Evolutionary conservation across 2,888 invertebrate genomes (phyloP).

Genomic region (Drosophila prolongata): DNA sequence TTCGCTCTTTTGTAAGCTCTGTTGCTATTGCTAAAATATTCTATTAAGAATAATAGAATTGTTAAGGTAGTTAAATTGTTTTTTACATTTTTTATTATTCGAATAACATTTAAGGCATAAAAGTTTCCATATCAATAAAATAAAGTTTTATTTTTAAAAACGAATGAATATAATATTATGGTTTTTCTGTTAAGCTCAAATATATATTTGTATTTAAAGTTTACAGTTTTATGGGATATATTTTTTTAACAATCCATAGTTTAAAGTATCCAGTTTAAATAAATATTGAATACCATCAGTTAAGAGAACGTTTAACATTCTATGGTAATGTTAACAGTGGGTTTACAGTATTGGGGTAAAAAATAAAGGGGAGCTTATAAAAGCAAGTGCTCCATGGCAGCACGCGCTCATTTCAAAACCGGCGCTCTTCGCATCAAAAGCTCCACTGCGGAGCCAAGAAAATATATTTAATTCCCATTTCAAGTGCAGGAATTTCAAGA

Average conservation of each 20-base stretch:
- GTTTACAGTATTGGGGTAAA: neutral
- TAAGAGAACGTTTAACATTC: neutral
- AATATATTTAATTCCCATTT: constrained; percentile 42
- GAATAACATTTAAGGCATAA: no score
- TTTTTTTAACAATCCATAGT: no score
- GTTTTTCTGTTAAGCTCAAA: no score
- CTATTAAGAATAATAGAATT: neutral
- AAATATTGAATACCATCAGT: neutral
- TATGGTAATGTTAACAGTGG: neutral
- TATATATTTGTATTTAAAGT: no score
- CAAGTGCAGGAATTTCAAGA: constrained; percentile 53
- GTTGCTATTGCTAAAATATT: no score
- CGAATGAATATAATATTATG: no score
- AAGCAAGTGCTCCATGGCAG: constrained; percentile 46
- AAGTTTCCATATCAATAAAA: no score
- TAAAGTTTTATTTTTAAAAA: no score
- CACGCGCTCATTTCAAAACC: constrained; percentile 64
- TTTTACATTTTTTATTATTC: no score
- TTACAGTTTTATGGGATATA: no score
- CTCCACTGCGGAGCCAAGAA: constrained; percentile 57
- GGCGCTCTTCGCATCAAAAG: constrained; percentile 65
- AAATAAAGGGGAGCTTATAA: constrained; percentile 39
- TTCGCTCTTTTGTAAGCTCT: neutral
- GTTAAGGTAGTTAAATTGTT: no score
- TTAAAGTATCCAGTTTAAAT: neutral